These are phyloP conservation scores for Natrix natrix DNA, from an alignment of 2,797 vertebrate genomes.

Conservation along the genomic window DNA sequence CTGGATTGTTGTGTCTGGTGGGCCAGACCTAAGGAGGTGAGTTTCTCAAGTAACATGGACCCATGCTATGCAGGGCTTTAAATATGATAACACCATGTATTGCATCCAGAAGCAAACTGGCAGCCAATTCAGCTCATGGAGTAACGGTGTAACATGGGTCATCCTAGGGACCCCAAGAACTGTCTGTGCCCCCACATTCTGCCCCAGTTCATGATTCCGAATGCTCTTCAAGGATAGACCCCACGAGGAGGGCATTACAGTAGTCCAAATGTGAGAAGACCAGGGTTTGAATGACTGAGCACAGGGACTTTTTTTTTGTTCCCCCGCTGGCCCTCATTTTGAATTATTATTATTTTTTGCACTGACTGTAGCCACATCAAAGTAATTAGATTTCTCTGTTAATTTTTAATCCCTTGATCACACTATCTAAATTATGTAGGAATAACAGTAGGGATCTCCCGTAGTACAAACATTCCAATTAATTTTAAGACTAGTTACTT, in stretches of 20 bases:
- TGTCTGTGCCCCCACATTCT: background rate
- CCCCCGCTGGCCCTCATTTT: background rate
- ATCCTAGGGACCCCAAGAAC: background rate
- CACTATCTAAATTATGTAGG: background rate
- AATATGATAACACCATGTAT: background rate
- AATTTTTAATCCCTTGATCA: background rate
- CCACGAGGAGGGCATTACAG: background rate
- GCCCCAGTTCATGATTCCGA: background rate
- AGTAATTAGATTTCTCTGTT: background rate
- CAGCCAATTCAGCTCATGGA: background rate
- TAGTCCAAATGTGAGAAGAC: background rate
- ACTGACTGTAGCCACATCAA: background rate
- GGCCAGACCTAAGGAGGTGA: background rate
- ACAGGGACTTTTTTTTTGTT: background rate
- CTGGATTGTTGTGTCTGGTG: background rate
- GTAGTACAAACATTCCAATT: slow-evolving; percentile 1
- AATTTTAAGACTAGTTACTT: slow-evolving; percentile 65
- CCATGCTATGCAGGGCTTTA: background rate
- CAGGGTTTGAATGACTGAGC: background rate
- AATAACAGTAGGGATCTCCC: slow-evolving; percentile 4
- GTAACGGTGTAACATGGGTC: background rate
- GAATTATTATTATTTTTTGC: background rate
- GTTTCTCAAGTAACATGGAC: background rate
- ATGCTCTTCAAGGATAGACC: background rate
- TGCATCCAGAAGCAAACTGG: background rate